Conservation (phyloP, 2,113 vertebrate species). For the Lontra canadensis region DNA sequence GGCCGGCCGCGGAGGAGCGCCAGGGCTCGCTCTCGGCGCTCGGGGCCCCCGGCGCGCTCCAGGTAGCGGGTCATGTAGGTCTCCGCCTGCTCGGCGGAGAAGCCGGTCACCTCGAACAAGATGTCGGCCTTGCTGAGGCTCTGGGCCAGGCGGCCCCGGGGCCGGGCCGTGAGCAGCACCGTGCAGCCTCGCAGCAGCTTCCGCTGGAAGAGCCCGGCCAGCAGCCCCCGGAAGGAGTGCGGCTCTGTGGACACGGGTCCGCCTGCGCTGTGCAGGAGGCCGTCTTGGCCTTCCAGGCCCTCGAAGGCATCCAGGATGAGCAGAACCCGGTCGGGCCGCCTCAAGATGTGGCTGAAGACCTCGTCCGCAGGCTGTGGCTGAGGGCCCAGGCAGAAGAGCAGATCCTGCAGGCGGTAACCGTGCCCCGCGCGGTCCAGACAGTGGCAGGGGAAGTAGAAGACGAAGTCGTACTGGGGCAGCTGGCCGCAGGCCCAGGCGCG, state of each 20-base stretch:
- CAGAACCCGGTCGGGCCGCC: constrained; percentile 87
- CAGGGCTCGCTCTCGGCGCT: constrained; percentile 67
- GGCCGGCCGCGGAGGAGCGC: constrained; percentile 79
- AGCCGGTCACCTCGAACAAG: constrained; percentile 89
- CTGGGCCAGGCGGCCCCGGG: constrained; percentile 86
- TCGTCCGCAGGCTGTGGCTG: constrained; percentile 73
- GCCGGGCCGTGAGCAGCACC: constrained; percentile 88
- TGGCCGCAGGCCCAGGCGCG: constrained; percentile 90
- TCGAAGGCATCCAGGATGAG: constrained; percentile 94
- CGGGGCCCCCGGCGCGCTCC: not conserved
- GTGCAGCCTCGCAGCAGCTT: constrained; percentile 91
- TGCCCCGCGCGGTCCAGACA: constrained; percentile 81
- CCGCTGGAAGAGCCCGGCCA: constrained; percentile 90
- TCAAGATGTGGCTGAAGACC: constrained; percentile 86
- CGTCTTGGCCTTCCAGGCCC: constrained; percentile 87
- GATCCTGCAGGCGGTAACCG: constrained; percentile 83
- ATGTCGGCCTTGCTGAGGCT: constrained; percentile 87
- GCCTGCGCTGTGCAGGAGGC: constrained; percentile 75
- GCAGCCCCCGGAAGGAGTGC: constrained; percentile 85
- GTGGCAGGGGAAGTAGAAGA: constrained; percentile 89
- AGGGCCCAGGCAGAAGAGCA: constrained; percentile 86
- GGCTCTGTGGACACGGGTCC: constrained; percentile 62
- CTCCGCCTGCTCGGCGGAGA: constrained; percentile 85
- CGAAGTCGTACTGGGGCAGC: constrained; percentile 90
- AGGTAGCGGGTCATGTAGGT: constrained; percentile 88